Evolutionary conservation across 1,140 invertebrate species (phyloP).

Genomic region (Aleiodes sp.): DNA sequence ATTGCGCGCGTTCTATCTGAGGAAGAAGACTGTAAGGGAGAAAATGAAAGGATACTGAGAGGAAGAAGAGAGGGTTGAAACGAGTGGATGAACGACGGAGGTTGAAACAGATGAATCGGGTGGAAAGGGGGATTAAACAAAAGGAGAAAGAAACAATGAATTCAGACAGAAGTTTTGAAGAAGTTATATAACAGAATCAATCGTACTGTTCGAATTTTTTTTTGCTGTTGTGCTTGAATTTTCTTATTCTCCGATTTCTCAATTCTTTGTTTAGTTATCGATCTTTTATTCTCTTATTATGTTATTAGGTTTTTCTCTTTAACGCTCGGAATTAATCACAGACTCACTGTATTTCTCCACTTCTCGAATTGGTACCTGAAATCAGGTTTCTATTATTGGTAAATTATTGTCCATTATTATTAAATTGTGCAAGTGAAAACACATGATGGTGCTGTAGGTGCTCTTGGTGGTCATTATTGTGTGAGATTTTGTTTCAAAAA

Average conservation of each 20-base stretch:
- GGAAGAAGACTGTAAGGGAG: neutral
- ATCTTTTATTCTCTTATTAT: neutral
- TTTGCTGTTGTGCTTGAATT: neutral
- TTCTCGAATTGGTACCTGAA: conserved; percentile 28
- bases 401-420: conserved; percentile 6
- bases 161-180: conserved; percentile 1
- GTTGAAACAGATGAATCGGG: too few relatives aligned
- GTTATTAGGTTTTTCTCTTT: too few relatives aligned
- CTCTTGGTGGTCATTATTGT: neutral
- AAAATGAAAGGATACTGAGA: neutral
- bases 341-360: neutral
- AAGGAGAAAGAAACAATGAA: neutral
- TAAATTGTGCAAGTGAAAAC: neutral
- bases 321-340: neutral
- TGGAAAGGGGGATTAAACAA: neutral
- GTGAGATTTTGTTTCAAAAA: too few relatives aligned
- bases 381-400: conserved; percentile 34
- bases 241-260: neutral
- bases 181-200: conserved; percentile 2
- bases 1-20: neutral
- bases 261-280: neutral
- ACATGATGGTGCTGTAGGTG: neutral
- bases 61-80: neutral
- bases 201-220: neutral
- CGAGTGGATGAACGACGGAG: neutral